Base-by-base conservation (phyloP, 2,797 vertebrate genomes). In the Picus viridis region DNA sequence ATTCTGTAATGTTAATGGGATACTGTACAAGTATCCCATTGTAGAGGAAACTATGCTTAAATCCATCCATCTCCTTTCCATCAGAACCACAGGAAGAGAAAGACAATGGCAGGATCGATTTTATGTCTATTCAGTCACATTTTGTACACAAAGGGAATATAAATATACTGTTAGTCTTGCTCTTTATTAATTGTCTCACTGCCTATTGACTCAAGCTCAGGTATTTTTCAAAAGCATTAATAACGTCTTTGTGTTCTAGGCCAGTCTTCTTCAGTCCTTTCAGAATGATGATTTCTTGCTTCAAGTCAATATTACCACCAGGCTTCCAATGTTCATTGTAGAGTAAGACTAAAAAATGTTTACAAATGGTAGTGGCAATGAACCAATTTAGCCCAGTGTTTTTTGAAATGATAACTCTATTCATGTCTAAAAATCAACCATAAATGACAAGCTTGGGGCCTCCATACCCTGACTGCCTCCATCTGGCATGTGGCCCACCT, bases 41-140 rank as follows among this genome's bases (percentile, higher is more conserved):
- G 29, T 89, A 96, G 96, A 95, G 93, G 74, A 96, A 95, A 92
- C 54, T 83, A 20, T 87, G 95, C 92, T 88, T 81, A 88, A 94
- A 93, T 88, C 81, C 90, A 96, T 96, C 89, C 14, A 24, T 96
- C 89, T 94, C 77, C 71, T 92, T 88, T 88, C 86, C 85, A 77
- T 93, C 83, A 88, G 79, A 76, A 75, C 26, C 63, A 57, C 57
- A 88, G 74, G 51, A 90, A 86, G 22, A 81, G 20, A 76, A 94
- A 89, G 59, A 95, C 94, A 96, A 96, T 92, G 56, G 68, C 26
- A 74, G 86, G 41, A 95, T 95, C 64, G 94, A 96, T 96, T 96
- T 94, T 94, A 39, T 59, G 89, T 90, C 95, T 88, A 16, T 82
- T 82, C 80, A 19, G 64, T 63, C 75, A 94, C 82, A 77, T 74